Percentiles rank a stretch among this genome's conserved stretches.
phyloP scores from a whole-genome alignment of 2,888 invertebrate species.

The Muscina levida region DNA sequence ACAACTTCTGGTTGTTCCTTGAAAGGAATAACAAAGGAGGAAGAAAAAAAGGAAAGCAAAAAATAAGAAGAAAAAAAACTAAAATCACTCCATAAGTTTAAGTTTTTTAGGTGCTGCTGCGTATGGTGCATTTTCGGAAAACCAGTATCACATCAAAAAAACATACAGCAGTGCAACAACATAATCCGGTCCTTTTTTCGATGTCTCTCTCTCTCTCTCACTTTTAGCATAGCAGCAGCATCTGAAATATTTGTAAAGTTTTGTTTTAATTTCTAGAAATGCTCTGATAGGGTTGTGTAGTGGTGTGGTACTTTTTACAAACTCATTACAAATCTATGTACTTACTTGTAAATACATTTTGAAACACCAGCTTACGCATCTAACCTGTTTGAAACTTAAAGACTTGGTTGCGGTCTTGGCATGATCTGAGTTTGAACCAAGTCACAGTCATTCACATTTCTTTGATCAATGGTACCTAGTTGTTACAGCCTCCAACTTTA shows the following conservation, averaged over 20 bases:
- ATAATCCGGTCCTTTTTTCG: constrained; percentile 59
- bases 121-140: constrained; percentile 33
- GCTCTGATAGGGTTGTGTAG: too few relatives aligned
- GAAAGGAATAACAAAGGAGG: constrained; percentile 29
- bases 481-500: too few relatives aligned
- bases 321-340: too few relatives aligned
- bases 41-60: neutral
- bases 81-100: constrained; percentile 54
- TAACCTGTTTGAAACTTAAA: too few relatives aligned
- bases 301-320: too few relatives aligned
- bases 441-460: too few relatives aligned
- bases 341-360: too few relatives aligned
- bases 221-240: neutral
- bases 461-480: too few relatives aligned
- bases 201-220: neutral
- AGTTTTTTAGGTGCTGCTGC: neutral
- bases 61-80: neutral
- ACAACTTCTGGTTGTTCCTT: constrained; percentile 50
- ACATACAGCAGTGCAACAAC: constrained; percentile 57
- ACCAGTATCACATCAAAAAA: constrained; percentile 53
- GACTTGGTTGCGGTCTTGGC: too few relatives aligned
- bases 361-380: too few relatives aligned
- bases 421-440: too few relatives aligned
- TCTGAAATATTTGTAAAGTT: constrained; percentile 21
- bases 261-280: constrained; percentile 45